phyloP scores from a whole-genome alignment of 1,140 invertebrate species.

The Pseudomyrmex cubaensis region DNA sequence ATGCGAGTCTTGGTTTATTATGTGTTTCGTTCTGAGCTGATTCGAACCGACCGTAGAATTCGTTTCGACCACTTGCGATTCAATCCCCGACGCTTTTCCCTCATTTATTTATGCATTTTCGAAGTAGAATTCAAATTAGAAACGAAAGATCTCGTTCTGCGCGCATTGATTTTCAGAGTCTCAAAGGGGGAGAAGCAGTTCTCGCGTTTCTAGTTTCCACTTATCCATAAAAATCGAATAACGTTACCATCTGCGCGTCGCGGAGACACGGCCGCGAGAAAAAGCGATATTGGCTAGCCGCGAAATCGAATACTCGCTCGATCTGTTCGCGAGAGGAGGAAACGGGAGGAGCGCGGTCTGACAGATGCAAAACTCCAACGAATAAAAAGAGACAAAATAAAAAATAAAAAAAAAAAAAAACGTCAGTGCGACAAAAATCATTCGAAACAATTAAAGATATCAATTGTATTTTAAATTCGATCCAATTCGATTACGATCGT shows the following conservation, averaged over 20 bases:
- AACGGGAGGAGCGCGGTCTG: neutral
- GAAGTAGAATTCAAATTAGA: neutral
- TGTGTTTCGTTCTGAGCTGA: neutral
- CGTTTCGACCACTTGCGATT: slow-evolving; percentile 10
- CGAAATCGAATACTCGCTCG: slow-evolving; percentile 57
- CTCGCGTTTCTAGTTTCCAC: slow-evolving; percentile 13
- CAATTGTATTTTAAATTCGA: neutral
- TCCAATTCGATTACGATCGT: slow-evolving; percentile 9
- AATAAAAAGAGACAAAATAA: neutral
- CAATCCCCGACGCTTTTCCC: neutral
- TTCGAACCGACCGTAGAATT: neutral
- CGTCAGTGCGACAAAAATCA: neutral
- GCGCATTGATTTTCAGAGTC: no score
- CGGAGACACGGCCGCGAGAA: slow-evolving; percentile 18
- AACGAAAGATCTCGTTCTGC: no score
- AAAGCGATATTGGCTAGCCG: slow-evolving; percentile 55
- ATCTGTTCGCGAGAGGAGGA: neutral
- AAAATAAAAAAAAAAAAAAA: neutral
- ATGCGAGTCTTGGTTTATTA: neutral
- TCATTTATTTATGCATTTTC: neutral
- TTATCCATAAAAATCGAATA: slow-evolving; percentile 33
- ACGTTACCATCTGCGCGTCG: slow-evolving; percentile 5
- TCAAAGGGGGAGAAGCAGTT: neutral
- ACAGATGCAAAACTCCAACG: neutral
- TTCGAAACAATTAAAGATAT: no score